Evolutionary conservation across 2,113 vertebrate species (phyloP).

Genomic region (Cyprichromis sp.): DNA sequence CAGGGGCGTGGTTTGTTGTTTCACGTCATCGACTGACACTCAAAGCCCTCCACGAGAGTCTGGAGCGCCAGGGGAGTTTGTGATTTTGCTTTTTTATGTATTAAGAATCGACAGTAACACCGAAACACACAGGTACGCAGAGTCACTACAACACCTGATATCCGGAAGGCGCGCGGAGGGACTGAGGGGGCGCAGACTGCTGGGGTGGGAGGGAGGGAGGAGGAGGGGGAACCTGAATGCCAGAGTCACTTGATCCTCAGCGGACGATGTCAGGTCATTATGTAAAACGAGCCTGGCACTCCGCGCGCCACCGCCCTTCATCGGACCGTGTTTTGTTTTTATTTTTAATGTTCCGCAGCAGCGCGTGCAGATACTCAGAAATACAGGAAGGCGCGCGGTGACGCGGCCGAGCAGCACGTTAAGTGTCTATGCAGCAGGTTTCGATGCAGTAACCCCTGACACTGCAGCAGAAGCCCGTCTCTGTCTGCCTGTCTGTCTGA

Average conservation of each 20-base stretch:
- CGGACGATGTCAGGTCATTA: slow-evolving; percentile 57
- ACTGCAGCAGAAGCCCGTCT: slow-evolving; percentile 21
- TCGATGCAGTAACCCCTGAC: slow-evolving; percentile 3
- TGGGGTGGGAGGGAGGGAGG: not conserved
- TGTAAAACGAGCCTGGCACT: slow-evolving; percentile 55
- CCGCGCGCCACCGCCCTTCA: slow-evolving; percentile 71
- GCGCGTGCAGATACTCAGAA: not conserved
- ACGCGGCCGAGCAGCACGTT: not conserved
- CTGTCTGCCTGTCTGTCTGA: not conserved
- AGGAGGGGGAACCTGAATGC: not conserved
- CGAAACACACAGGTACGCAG: not conserved
- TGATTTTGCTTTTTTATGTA: not conserved
- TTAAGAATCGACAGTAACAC: not conserved
- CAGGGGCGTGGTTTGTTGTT: slow-evolving; percentile 21
- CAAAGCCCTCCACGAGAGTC: slow-evolving; percentile 20
- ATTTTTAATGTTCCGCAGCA: not conserved
- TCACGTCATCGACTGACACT: slow-evolving; percentile 68
- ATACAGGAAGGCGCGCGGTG: not conserved
- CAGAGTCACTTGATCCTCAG: slow-evolving; percentile 46
- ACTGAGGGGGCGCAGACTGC: not conserved
- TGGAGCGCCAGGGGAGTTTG: not conserved
- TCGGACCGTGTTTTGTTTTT: not conserved
- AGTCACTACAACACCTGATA: not conserved
- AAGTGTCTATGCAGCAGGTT: slow-evolving; percentile 21
- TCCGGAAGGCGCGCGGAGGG: not conserved